A percentile compares a stretch with the other conserved stretches of the same genome.
These are phyloP conservation scores for Daktulosphaira vitifoliae DNA, from an alignment of 1,140 invertebrate species.

Conservation along the genomic window DNA sequence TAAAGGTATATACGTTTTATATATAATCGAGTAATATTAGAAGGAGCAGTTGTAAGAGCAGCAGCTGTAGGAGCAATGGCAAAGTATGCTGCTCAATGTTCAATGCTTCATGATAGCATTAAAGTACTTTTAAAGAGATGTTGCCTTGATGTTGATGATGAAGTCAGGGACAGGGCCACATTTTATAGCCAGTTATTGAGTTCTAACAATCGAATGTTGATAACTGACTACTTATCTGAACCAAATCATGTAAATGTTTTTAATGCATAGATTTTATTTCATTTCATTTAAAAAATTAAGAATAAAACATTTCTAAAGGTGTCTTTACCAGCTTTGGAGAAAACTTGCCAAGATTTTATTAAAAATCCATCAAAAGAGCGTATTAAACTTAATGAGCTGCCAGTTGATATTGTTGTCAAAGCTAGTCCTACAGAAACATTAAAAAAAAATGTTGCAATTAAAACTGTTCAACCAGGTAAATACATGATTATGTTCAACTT, in stretches of 20 bases:
- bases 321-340: slow-evolving; percentile 77
- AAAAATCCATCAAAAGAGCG: slow-evolving; percentile 57
- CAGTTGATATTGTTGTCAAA: slow-evolving; percentile 12
- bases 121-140: slow-evolving; percentile 72
- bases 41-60: slow-evolving; percentile 86
- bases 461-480: slow-evolving; percentile 16
- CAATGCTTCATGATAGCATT: slow-evolving; percentile 82
- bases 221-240: slow-evolving; percentile 79
- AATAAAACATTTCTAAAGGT: slow-evolving; percentile 48
- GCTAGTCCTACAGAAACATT: neutral
- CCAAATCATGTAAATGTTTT: slow-evolving; percentile 48
- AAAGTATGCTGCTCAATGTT: slow-evolving; percentile 93
- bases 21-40: slow-evolving; percentile 96
- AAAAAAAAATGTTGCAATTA: slow-evolving; percentile 1
- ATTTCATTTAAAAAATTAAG: neutral
- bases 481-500: too few relatives aligned
- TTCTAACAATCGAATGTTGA: slow-evolving; percentile 55
- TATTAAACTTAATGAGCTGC: slow-evolving; percentile 72
- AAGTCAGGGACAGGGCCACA: slow-evolving; percentile 95
- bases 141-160: slow-evolving; percentile 94
- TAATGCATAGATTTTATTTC: too few relatives aligned
- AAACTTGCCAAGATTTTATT: slow-evolving; percentile 60
- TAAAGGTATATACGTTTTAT: slow-evolving; percentile 97
- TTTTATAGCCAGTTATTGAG: slow-evolving; percentile 86
- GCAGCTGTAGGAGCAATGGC: slow-evolving; percentile 95